Base-by-base conservation (phyloP, 2,888 invertebrate genomes). In the Amiota communis region DNA sequence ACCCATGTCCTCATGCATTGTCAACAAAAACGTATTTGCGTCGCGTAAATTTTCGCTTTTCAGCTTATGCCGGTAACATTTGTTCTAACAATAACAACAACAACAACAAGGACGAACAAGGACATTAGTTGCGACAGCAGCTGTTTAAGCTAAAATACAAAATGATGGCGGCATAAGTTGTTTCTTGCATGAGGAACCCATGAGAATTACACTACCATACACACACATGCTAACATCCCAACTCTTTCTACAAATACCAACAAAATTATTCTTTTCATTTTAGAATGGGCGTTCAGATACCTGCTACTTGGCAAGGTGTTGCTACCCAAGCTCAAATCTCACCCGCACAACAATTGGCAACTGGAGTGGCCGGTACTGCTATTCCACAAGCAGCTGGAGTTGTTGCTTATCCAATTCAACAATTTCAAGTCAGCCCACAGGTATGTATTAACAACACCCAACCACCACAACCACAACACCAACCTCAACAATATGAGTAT, bases 381-480 rank as follows among this genome's bases (percentile, higher is more conserved):
- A 93, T 96, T 74, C 93, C 93, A 75, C 95, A 95, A 91, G 91
- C 92, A 79, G 93, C 94, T 20, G 95, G 95, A 76, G 94, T 96
- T 90, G 94, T 96, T 89, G 95, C 95, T 88, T 96, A 96, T 90
- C 96, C 97, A 72, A 95, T 97, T 90, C 97, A 97, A 91, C 97
- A 96, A 91, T 97, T 96, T 91, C 97, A 97, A 93, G 96, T 95
- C 84, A 90, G 90, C 89, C 90, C 90, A 82, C 90, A 90, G 90
- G 90, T 90, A 89, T 81, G 88, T 86, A 77, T 75, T 36, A 36
- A 36, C 36, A 36, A 36, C 36, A 36, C 36, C 36, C 36, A 36
- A 36, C 36, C 36, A 36, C 23, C 23, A 23, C 23, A 23, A 23
- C 23, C 2, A 2, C 36, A 36, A 36, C 36, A 2, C 1, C 36